Conservation (phyloP, 2,113 vertebrate genomes). For the Seriola dumerili region DNA sequence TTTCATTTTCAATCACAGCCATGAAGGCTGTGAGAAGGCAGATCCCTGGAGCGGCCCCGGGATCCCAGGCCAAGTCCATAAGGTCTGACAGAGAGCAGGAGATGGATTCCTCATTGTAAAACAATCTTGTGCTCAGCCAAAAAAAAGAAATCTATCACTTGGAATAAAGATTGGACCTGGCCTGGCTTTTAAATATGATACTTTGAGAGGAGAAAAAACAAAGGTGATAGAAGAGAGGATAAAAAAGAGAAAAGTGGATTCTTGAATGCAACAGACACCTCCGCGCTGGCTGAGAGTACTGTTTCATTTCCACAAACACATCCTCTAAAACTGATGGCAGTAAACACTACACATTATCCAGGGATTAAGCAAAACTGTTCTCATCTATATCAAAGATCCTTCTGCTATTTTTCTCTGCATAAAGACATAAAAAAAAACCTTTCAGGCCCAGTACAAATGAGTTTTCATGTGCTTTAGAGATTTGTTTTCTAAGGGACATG, state of each 20-base stretch:
- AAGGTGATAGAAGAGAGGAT: background rate
- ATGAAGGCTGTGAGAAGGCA: conserved; percentile 36
- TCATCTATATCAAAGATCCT: background rate
- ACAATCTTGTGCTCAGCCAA: conserved; percentile 9
- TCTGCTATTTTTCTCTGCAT: background rate
- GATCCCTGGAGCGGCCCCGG: conserved; percentile 34
- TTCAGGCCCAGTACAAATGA: background rate
- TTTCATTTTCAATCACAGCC: conserved; percentile 51
- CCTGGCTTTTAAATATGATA: conserved; percentile 1
- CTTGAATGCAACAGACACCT: conserved; percentile 5
- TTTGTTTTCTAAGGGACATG: background rate
- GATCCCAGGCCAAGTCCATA: conserved; percentile 50
- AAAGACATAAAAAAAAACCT: background rate
- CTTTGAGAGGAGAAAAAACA: conserved; percentile 3
- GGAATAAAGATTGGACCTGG: conserved; percentile 22
- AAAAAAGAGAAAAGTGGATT: conserved; percentile 1
- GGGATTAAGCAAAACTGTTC: conserved; percentile 10
- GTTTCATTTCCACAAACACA: conserved; percentile 1
- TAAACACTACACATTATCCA: conserved; percentile 23
- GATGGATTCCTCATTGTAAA: conserved; percentile 35
- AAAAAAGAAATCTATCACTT: conserved; percentile 29
- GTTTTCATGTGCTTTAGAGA: background rate
- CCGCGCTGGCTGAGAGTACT: background rate
- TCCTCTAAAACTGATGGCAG: background rate
- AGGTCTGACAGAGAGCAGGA: conserved; percentile 20